A percentile compares a stretch with the other conserved stretches of the same genome.
Conservation (phyloP, 1,140 invertebrate genomes). For the Laupala kohalensis region DNA sequence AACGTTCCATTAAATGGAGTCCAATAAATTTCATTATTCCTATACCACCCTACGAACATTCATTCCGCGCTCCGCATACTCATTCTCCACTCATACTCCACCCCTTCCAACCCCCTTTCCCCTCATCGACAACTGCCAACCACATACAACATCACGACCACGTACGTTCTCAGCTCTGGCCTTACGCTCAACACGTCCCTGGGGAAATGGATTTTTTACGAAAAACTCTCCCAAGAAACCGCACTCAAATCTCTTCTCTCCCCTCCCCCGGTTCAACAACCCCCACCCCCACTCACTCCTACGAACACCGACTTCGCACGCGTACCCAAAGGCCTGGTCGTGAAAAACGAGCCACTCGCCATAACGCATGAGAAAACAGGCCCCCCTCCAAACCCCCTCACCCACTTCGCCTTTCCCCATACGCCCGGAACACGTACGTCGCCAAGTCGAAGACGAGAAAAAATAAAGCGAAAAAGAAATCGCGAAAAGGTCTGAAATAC, state of each 20-base stretch:
- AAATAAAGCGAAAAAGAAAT: neutral
- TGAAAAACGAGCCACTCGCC: neutral
- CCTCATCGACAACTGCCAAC: neutral
- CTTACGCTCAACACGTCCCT: neutral
- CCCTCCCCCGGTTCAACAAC: neutral
- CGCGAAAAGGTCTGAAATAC: neutral
- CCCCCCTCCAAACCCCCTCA: neutral
- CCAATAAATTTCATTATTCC: too few species aligned
- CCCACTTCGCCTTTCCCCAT: too few species aligned
- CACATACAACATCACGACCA: neutral
- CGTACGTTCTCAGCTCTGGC: neutral
- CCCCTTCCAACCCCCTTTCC: neutral
- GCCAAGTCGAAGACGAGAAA: too few species aligned
- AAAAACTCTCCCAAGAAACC: neutral
- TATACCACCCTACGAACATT: too few species aligned
- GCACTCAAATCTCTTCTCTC: neutral
- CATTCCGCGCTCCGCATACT: too few species aligned
- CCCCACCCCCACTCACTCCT: neutral
- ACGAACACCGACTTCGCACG: neutral
- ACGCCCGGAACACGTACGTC: too few species aligned
- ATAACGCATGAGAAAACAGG: neutral
- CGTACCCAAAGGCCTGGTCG: neutral
- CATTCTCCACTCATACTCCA: neutral
- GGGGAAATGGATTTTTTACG: neutral
- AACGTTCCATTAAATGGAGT: too few species aligned